These are phyloP conservation scores for Babylonia areolata DNA, from an alignment of 1,140 invertebrate species.

Conservation along the genomic window DNA sequence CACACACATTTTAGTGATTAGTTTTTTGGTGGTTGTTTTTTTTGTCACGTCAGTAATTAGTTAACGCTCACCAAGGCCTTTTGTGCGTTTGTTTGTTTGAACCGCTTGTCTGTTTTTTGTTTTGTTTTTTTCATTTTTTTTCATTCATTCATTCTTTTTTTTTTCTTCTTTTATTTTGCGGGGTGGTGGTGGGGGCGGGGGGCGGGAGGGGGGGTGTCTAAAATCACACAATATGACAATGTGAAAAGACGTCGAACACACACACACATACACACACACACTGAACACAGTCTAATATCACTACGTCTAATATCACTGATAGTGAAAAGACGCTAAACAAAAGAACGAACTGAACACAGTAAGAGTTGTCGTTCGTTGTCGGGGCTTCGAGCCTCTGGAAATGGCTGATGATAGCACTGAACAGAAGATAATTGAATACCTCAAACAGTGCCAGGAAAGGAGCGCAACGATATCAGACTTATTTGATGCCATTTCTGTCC, in stretches of 20 bases:
- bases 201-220: neutral
- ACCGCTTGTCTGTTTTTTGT: neutral
- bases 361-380: conserved; percentile 16
- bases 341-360: neutral
- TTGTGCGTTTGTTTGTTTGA: neutral
- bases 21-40: neutral
- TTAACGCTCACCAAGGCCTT: no score
- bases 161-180: no score
- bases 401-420: neutral
- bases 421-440: neutral
- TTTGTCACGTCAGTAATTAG: neutral
- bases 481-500: neutral
- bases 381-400: no score
- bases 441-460: neutral
- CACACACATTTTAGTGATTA: neutral
- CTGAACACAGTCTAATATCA: neutral
- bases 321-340: neutral
- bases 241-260: neutral
- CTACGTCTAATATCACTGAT: neutral
- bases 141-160: no score
- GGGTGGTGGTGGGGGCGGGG: neutral
- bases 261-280: neutral
- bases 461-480: neutral
- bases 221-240: neutral
- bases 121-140: no score